These are phyloP conservation scores for Hirundo rustica DNA, from an alignment of 2,797 vertebrate genomes.

Conservation along the genomic window DNA sequence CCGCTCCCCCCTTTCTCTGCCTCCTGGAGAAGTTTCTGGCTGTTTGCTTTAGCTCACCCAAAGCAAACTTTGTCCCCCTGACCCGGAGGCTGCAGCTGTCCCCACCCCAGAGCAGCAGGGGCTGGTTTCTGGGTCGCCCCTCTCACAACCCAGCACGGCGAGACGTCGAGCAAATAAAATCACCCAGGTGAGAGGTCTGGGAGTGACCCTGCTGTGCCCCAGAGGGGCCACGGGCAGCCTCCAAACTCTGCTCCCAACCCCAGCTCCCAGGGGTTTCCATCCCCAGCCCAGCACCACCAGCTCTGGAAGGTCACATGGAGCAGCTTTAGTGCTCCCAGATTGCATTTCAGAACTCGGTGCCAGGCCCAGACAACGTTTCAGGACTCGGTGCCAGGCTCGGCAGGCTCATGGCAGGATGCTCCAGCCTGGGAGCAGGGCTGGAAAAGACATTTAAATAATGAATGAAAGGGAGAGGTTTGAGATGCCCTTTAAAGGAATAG, in stretches of 20 bases:
- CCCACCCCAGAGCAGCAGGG: background rate
- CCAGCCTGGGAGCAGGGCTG: background rate
- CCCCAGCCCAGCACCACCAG: background rate
- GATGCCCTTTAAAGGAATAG: constrained; percentile 71
- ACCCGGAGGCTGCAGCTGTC: background rate
- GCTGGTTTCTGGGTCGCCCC: rapidly evolving
- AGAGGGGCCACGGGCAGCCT: background rate
- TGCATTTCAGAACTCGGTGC: background rate
- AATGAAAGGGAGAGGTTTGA: constrained; percentile 34
- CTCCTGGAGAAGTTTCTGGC: background rate
- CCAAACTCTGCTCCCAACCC: background rate
- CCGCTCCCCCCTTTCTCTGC: background rate
- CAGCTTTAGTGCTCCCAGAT: background rate
- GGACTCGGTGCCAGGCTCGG: background rate
- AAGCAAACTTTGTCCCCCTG: background rate
- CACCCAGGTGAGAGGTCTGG: background rate
- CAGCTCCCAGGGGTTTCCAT: background rate
- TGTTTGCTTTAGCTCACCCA: constrained; percentile 3
- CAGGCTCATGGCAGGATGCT: background rate
- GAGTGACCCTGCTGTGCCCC: background rate
- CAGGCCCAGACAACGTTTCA: background rate
- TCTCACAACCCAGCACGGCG: background rate
- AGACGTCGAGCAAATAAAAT: background rate
- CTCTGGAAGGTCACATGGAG: background rate
- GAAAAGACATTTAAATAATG: constrained; percentile 13